These are phyloP conservation scores for Indri indri DNA, from an alignment of 2,113 vertebrate genomes.

Conservation along the genomic window DNA sequence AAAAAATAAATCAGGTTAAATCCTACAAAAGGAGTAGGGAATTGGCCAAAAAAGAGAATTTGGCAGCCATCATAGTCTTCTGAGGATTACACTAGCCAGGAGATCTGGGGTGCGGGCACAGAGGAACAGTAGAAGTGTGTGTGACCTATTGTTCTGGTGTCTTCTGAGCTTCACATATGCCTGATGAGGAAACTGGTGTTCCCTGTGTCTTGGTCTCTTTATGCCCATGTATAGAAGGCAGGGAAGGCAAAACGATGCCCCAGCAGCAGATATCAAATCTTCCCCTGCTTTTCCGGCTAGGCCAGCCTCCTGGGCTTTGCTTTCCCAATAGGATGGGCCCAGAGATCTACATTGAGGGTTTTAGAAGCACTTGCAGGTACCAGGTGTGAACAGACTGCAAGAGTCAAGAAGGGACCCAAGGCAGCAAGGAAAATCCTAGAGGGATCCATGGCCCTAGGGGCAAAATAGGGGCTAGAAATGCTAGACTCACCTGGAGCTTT, in stretches of 20 bases:
- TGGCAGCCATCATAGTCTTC: background rate
- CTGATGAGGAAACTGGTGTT: background rate
- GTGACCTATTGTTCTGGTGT: too few relatives aligned
- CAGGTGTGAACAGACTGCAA: background rate
- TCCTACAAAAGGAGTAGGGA: constrained; percentile 12
- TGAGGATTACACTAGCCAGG: background rate
- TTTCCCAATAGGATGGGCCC: background rate
- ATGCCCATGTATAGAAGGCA: background rate
- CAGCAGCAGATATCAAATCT: background rate
- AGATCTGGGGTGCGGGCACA: background rate
- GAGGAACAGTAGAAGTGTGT: fast-evolving
- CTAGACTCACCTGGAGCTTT: background rate
- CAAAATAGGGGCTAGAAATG: background rate
- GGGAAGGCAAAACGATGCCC: background rate
- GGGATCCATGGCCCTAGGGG: background rate
- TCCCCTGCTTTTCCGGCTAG: background rate
- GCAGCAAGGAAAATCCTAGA: background rate
- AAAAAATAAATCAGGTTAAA: constrained; percentile 67
- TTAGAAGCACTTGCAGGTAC: background rate
- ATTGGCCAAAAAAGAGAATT: constrained; percentile 24
- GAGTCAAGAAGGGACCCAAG: background rate
- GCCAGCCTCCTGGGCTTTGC: background rate
- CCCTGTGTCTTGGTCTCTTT: background rate
- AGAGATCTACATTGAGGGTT: background rate
- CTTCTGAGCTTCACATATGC: background rate